phyloP scores from a whole-genome alignment of 2,113 vertebrate genomes.

The Grammomys dolichurus region DNA sequence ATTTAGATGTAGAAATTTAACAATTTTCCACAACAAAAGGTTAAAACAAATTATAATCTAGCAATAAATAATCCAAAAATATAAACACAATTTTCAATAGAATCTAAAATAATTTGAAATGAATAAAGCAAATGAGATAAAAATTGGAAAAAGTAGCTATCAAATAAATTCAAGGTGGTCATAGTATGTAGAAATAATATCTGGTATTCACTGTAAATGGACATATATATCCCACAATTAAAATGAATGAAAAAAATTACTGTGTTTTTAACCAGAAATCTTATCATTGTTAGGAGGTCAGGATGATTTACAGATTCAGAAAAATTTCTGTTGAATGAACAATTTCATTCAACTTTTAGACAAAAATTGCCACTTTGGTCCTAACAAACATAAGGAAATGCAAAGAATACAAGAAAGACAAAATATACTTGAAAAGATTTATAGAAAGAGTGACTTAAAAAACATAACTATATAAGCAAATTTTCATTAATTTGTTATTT shows the following conservation, averaged over 20 bases:
- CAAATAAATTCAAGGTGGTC: background rate
- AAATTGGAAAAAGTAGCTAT: background rate
- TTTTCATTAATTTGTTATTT: background rate
- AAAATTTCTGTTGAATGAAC: background rate
- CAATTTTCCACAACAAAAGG: background rate
- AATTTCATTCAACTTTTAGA: background rate
- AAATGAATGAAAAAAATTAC: background rate
- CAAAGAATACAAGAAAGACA: background rate
- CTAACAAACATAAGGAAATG: background rate
- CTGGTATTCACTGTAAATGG: background rate
- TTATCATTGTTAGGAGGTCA: background rate
- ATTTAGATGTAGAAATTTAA: background rate
- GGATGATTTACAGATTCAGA: background rate
- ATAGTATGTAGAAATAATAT: background rate
- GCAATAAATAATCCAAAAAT: background rate
- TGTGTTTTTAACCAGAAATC: background rate
- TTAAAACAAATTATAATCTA: background rate
- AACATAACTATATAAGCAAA: background rate
- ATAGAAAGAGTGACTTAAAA: background rate
- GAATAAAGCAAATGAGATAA: background rate
- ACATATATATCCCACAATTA: background rate
- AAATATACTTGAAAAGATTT: background rate
- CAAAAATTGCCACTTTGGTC: background rate
- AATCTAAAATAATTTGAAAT: background rate
- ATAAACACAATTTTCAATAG: background rate